Base-by-base conservation (phyloP, 2,113 vertebrate genomes). In the Crypturellus undulatus region DNA sequence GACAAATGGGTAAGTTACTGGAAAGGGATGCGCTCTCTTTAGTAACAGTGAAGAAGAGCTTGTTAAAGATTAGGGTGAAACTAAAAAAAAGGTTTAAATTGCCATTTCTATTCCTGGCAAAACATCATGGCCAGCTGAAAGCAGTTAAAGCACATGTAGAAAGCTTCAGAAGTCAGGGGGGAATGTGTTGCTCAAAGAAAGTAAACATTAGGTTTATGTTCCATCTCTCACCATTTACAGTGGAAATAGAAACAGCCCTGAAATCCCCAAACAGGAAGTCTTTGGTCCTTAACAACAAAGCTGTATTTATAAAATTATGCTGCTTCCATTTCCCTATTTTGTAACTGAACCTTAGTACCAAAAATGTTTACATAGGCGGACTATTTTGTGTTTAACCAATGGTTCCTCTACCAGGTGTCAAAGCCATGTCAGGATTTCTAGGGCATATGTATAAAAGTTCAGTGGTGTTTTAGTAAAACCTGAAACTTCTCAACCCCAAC, bases 241-340 rank as follows among this genome's bases (percentile, higher is more conserved):
- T 84, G 76, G 85, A 86, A 95, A 69, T 8, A 36, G 92, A 84
- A 87, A 64, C n/a, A 87, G 45, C 67, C 40, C 84, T 25, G 26
- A 83, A 67, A 79, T 82, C 60, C 60, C 82, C 5, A 68, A 87
- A 87, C 75, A 94, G 88, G 88, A 96, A 93, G n/a, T 68, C 90
- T 95, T 90, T 89, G 87, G 52, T 92, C 85, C 90, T n/a, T 2
- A 38, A 54, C 43, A 79, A 87, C 87, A 91, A 90, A 89, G 70
- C 38, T 28, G 40, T 64, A 38, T 91, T 94, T 88, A 90, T 45
- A 34, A 85, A 91, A 64, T 28, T 10, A 56, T 0, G 16, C 43
- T 71, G 78, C 47, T 95, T 56, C 88, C 81, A 47, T 62, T 91
- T 91, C 72, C 89, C 71, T 90, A 2, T 87, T 91, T 79, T 88